Conservation (phyloP, 1,140 invertebrate species). For the Drosophila lowei region DNA sequence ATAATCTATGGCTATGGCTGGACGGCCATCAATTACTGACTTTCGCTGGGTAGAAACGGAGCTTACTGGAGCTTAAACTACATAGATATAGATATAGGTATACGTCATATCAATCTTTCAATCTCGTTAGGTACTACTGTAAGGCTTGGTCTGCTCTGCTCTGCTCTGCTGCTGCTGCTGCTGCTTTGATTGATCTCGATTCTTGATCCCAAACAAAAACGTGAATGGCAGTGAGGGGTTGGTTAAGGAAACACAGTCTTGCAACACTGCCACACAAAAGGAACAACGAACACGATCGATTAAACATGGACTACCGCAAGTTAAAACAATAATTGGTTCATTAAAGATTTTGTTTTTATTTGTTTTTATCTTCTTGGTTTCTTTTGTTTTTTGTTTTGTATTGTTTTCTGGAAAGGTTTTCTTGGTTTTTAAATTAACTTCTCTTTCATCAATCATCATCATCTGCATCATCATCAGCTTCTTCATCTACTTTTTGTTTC, state of each 20-base stretch:
- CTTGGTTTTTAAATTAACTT: conserved; percentile 47
- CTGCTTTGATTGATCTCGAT: conserved; percentile 68
- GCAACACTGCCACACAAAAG: conserved; percentile 59
- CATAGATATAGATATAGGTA: conserved; percentile 18
- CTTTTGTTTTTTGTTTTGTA: conserved; percentile 32
- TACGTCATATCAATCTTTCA: conserved; percentile 4
- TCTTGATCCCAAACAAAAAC: conserved; percentile 63
- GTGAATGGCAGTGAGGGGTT: neutral
- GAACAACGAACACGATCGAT: conserved; percentile 9
- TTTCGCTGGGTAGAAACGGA: conserved; percentile 3
- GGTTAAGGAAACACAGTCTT: conserved; percentile 33
- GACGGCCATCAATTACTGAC: conserved; percentile 41
- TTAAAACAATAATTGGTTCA: conserved; percentile 67
- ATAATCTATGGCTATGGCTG: conserved; percentile 11
- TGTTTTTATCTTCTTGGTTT: conserved; percentile 49
- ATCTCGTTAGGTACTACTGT: conserved; percentile 37
- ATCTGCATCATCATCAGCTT: conserved; percentile 13
- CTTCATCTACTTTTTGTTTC: conserved; percentile 35
- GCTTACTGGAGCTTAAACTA: conserved; percentile 23
- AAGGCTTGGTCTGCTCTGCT: conserved; percentile 51
- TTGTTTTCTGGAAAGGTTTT: conserved; percentile 70
- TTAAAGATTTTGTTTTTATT: conserved; percentile 72
- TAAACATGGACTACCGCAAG: conserved; percentile 30
- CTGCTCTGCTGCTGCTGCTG: conserved; percentile 30
- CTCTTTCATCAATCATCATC: conserved; percentile 18